These are phyloP conservation scores for Paramormyrops hopkinsi DNA, from an alignment of 2,797 vertebrate genomes.

Conservation along the genomic window DNA sequence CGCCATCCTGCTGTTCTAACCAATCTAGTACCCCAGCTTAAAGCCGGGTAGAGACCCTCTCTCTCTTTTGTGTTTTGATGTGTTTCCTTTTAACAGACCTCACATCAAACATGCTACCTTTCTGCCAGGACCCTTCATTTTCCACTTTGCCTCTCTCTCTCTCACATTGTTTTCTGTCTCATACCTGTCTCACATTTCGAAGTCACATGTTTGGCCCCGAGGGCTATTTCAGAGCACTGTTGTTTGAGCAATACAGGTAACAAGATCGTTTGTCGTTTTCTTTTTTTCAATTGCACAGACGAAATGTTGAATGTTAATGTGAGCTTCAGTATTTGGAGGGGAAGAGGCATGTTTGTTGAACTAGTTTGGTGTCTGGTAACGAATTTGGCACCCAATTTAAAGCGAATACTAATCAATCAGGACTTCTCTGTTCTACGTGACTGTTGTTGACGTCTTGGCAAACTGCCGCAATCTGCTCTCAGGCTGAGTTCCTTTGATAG, in stretches of 20 bases:
- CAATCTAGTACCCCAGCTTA: background rate
- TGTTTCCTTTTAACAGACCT: conserved; percentile 65
- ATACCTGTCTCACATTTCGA: conserved; percentile 72
- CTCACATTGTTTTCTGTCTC: conserved; percentile 66
- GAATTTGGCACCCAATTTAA: conserved; percentile 74
- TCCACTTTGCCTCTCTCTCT: conserved; percentile 51
- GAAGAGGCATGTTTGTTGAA: conserved; percentile 61
- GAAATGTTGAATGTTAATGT: conserved; percentile 93
- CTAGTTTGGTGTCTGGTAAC: conserved; percentile 70
- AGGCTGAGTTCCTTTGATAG: conserved; percentile 65
- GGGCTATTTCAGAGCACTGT: conserved; percentile 82
- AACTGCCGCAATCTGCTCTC: conserved; percentile 71
- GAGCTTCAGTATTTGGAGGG: conserved; percentile 84
- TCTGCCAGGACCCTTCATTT: conserved; percentile 79
- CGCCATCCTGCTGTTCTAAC: background rate
- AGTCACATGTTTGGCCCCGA: conserved; percentile 72
- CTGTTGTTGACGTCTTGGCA: conserved; percentile 58
- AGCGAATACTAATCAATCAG: conserved; percentile 62
- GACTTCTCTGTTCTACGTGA: conserved; percentile 53
- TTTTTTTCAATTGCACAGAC: conserved; percentile 86
- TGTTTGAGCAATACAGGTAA: conserved; percentile 82
- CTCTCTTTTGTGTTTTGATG: conserved; percentile 59
- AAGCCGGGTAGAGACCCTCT: conserved; percentile 63
- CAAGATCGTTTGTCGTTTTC: conserved; percentile 51
- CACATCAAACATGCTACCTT: conserved; percentile 77